These are phyloP conservation scores for Lucilia cuprina DNA, from an alignment of 1,140 invertebrate genomes.

Conservation along the genomic window DNA sequence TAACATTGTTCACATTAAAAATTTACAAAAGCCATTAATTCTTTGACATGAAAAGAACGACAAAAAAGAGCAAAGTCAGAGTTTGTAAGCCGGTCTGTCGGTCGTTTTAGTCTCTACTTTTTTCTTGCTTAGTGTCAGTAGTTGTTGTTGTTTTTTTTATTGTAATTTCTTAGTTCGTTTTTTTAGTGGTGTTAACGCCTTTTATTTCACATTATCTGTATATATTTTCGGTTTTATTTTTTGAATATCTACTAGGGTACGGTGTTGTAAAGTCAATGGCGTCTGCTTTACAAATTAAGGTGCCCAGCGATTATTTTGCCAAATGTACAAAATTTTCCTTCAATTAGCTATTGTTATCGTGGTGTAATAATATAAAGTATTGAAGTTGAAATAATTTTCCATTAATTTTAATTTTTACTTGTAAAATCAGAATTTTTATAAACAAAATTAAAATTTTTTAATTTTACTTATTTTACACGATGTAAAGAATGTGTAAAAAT, in stretches of 20 bases:
- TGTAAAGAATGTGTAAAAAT: no score
- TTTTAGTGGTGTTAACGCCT: conserved; percentile 18
- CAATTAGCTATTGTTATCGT: no score
- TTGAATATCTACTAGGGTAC: background rate
- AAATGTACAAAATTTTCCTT: no score
- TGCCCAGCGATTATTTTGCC: background rate
- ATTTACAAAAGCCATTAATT: conserved; percentile 14
- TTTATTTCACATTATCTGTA: conserved; percentile 20
- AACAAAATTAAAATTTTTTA: no score
- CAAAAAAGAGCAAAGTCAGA: background rate
- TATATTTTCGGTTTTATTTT: background rate
- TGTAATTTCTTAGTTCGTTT: background rate
- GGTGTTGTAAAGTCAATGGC: background rate
- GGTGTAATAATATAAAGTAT: no score
- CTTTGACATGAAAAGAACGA: background rate
- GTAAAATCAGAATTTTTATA: no score
- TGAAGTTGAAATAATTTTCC: no score
- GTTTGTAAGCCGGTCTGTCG: background rate
- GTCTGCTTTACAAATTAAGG: conserved; percentile 2
- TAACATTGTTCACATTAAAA: background rate
- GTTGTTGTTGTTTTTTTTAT: background rate
- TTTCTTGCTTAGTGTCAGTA: no score
- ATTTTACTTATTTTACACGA: no score
- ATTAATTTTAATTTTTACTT: no score
- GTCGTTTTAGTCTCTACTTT: background rate